phyloP scores from a whole-genome alignment of 2,797 vertebrate genomes.

The Emys orbicularis region DNA sequence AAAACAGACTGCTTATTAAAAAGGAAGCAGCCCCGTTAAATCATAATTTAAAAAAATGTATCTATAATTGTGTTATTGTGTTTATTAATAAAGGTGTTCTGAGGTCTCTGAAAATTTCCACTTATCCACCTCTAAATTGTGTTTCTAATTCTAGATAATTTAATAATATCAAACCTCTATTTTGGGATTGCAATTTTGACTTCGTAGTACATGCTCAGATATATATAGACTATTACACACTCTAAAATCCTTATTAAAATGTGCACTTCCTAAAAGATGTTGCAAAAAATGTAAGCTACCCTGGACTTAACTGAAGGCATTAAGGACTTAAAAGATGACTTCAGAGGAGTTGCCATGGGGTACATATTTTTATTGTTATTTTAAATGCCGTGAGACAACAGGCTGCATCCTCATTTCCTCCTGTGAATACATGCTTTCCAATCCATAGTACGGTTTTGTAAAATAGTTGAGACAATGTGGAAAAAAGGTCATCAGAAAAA shows the following conservation, averaged over 20 bases:
- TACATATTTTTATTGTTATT: not conserved
- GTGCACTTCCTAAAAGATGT: not conserved
- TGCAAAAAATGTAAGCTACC: not conserved
- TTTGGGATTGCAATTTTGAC: not conserved
- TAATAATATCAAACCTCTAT: not conserved
- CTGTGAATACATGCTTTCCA: accelerated
- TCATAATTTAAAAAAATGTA: not conserved
- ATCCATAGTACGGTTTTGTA: not conserved
- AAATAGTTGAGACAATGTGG: not conserved
- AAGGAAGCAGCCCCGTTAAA: not conserved
- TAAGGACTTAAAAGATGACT: not conserved
- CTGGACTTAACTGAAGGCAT: not conserved
- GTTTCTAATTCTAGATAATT: accelerated
- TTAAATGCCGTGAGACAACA: not conserved
- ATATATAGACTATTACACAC: not conserved
- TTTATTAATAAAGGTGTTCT: not conserved
- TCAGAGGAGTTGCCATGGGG: accelerated
- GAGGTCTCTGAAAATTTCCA: not conserved
- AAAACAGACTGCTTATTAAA: not conserved
- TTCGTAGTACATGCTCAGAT: not conserved
- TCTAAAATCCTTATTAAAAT: not conserved
- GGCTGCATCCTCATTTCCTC: not conserved
- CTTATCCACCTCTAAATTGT: not conserved
- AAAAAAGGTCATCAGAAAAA: not conserved
- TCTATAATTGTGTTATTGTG: accelerated